These are phyloP conservation scores for Cepaea nemoralis DNA, from an alignment of 1,140 invertebrate species.

Conservation along the genomic window DNA sequence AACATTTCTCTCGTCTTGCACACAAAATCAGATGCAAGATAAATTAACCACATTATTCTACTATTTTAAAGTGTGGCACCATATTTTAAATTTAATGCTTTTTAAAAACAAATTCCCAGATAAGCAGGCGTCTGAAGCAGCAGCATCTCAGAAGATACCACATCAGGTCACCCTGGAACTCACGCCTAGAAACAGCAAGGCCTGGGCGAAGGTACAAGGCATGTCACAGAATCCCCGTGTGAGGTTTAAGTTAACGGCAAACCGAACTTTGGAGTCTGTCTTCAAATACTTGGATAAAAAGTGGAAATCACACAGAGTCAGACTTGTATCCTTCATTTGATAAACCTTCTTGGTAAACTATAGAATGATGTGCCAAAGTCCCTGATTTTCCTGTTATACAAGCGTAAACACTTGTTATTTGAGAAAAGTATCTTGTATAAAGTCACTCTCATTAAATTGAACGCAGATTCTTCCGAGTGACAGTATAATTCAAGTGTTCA, in stretches of 20 bases:
- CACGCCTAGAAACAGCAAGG: conserved; percentile 81
- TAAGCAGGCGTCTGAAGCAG: conserved; percentile 76
- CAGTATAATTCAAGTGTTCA: no score
- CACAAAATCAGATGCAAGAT: no score
- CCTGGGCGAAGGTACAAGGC: conserved; percentile 87
- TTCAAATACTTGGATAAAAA: conserved; percentile 83
- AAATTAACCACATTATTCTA: no score
- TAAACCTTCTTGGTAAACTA: neutral
- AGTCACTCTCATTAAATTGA: no score
- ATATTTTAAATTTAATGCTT: neutral
- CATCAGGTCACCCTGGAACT: conserved; percentile 84
- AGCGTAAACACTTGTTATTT: no score
- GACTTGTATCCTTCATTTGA: conserved; percentile 75
- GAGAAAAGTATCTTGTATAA: no score
- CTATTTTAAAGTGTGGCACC: conserved; percentile 15
- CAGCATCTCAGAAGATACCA: conserved; percentile 85
- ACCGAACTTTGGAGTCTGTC: conserved; percentile 81
- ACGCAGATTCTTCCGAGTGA: no score
- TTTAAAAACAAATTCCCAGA: conserved; percentile 15
- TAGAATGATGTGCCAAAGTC: no score
- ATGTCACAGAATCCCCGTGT: conserved; percentile 92
- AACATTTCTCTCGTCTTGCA: no score
- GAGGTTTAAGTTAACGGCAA: conserved; percentile 80
- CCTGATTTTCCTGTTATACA: no score
- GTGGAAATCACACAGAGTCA: conserved; percentile 78